Evolutionary conservation across 2,888 invertebrate species (phyloP).

Genomic region (Phaedon cochleariae): DNA sequence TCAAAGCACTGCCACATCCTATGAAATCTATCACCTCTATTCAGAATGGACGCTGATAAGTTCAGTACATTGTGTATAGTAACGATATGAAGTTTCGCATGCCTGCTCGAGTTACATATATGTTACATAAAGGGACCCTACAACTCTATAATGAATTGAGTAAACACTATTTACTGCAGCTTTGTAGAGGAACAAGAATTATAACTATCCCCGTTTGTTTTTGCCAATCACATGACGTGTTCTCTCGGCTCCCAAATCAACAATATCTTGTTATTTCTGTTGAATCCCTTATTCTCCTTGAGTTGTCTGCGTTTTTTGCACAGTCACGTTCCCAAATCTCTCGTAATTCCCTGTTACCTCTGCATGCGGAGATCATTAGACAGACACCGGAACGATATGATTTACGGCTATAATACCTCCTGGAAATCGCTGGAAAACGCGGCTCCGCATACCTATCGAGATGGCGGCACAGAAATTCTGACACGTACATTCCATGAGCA

Average conservation of each 20-base stretch:
- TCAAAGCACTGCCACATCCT: too few species aligned
- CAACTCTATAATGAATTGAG: too few species aligned
- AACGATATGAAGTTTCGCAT: too few species aligned
- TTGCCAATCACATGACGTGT: too few species aligned
- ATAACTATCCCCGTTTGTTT: too few species aligned
- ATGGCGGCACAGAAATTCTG: slow-evolving; percentile 23
- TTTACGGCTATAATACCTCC: slow-evolving; percentile 28
- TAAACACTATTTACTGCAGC: too few species aligned
- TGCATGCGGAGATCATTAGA: slow-evolving; percentile 31
- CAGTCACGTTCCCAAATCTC: not conserved
- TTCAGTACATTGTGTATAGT: too few species aligned
- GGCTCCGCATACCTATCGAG: slow-evolving; percentile 28
- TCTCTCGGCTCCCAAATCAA: not conserved
- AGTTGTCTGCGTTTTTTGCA: not conserved
- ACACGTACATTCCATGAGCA: not conserved
- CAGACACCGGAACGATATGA: slow-evolving; percentile 23
- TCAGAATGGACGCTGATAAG: too few species aligned
- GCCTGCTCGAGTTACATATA: too few species aligned
- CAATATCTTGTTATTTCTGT: not conserved
- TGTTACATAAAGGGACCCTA: too few species aligned
- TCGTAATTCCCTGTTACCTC: slow-evolving; percentile 8
- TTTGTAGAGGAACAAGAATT: too few species aligned
- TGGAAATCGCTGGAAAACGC: slow-evolving; percentile 18
- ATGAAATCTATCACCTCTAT: too few species aligned
- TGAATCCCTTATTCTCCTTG: not conserved